A percentile compares a stretch with the other conserved stretches of the same genome.
Evolutionary conservation across 2,797 vertebrate genomes (phyloP).

Genomic region (Darevskia nairensis): DNA sequence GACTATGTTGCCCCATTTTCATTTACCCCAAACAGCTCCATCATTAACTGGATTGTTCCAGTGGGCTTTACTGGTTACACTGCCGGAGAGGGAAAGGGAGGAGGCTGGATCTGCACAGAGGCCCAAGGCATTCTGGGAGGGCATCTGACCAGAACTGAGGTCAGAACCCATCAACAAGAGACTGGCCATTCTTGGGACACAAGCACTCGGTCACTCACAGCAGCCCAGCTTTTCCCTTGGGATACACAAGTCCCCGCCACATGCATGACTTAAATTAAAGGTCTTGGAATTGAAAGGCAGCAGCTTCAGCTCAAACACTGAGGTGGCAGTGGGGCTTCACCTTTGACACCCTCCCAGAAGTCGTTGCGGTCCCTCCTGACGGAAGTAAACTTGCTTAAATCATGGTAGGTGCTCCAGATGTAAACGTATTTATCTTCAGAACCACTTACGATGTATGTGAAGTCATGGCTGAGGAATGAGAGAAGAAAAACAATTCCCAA

Average conservation of each 20-base stretch:
- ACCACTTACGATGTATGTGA: conserved; percentile 96
- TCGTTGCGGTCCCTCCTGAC: conserved; percentile 98
- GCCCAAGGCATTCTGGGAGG: background rate
- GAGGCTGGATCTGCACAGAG: background rate
- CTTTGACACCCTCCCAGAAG: conserved; percentile 99
- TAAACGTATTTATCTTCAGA: conserved; percentile 99
- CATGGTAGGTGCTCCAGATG: conserved; percentile 99
- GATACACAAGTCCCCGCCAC: background rate
- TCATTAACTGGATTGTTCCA: background rate
- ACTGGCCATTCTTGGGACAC: background rate
- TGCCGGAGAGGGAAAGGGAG: background rate
- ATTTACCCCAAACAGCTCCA: background rate
- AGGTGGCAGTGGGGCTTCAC: conserved; percentile 72
- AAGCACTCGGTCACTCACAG: background rate
- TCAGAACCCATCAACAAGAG: background rate
- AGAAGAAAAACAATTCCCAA: background rate
- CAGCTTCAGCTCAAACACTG: too few relatives aligned
- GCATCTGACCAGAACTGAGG: background rate
- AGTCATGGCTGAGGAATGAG: conserved; percentile 88
- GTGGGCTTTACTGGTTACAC: background rate
- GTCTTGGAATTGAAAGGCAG: background rate
- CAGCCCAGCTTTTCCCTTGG: background rate
- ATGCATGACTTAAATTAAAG: too few relatives aligned
- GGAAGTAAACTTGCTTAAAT: conserved; percentile 97
- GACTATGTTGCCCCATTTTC: background rate